Percentiles rank a stretch among this genome's conserved stretches.
phyloP scores from a whole-genome alignment of 2,888 invertebrate species.

The Neuroscelio doddi region DNA sequence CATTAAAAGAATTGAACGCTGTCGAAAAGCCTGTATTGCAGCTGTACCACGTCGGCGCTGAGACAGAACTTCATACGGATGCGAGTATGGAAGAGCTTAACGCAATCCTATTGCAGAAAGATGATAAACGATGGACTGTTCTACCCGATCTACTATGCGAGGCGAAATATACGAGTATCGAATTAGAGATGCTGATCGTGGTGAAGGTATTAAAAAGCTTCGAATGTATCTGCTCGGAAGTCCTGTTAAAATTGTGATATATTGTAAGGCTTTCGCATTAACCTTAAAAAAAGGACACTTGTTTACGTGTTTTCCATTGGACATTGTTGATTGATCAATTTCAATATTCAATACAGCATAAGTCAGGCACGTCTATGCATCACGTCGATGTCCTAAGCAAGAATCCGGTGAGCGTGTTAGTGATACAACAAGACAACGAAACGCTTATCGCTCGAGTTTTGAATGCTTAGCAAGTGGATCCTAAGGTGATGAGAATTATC shows the following conservation, averaged over 20 bases:
- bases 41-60: constrained; percentile 26
- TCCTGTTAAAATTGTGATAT: constrained; percentile 48
- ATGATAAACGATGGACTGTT: constrained; percentile 35
- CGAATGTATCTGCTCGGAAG: constrained; percentile 51
- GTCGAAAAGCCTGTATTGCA: constrained; percentile 24
- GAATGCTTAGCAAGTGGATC: constrained; percentile 6
- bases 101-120: constrained; percentile 42
- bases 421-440: constrained; percentile 5
- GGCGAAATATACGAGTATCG: constrained; percentile 49
- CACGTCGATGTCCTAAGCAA: constrained; percentile 42
- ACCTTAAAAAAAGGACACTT: constrained; percentile 49
- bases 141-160: constrained; percentile 52
- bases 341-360: constrained; percentile 36
- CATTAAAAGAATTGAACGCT: too few species aligned
- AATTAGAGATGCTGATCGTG: constrained; percentile 50
- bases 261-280: constrained; percentile 38
- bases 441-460: constrained; percentile 9
- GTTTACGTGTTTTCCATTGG: constrained; percentile 47
- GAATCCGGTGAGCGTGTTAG: constrained; percentile 14
- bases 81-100: constrained; percentile 38
- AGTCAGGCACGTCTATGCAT: constrained; percentile 19
- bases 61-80: constrained; percentile 44
- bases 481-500: constrained; percentile 7
- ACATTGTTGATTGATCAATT: constrained; percentile 27
- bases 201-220: constrained; percentile 48